Evolutionary conservation across 2,113 vertebrate genomes (phyloP).

Genomic region (Morone chrysops): DNA sequence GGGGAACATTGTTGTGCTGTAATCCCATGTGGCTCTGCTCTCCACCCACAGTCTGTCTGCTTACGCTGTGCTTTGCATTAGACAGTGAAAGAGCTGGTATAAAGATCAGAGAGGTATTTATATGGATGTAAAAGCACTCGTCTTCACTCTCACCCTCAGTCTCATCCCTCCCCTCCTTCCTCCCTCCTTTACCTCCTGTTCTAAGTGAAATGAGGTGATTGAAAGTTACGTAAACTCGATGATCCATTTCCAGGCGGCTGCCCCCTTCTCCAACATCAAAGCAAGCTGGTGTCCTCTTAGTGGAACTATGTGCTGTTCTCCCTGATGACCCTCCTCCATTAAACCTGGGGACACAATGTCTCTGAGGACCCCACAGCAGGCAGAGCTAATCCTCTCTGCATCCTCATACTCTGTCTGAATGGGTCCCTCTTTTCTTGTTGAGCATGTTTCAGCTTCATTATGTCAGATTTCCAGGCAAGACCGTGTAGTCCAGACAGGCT

Average conservation of each 20-base stretch:
- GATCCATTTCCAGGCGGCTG: conserved; percentile 30
- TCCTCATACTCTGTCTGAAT: conserved; percentile 1
- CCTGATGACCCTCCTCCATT: conserved; percentile 32
- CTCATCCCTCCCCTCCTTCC: not conserved
- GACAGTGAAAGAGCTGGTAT: not conserved
- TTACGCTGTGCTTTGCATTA: not conserved
- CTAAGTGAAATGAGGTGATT: conserved; percentile 38
- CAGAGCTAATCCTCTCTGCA: conserved; percentile 31
- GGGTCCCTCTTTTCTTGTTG: not conserved
- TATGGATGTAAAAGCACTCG: not conserved
- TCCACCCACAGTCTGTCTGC: conserved; percentile 44
- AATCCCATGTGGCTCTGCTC: conserved; percentile 14
- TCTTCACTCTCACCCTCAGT: not conserved
- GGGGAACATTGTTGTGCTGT: conserved; percentile 37
- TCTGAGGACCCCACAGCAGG: conserved; percentile 19
- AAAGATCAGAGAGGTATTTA: not conserved
- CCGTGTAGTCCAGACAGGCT: not conserved
- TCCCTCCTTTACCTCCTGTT: conserved; percentile 2
- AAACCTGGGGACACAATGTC: conserved; percentile 27
- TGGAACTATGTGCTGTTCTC: conserved; percentile 11
- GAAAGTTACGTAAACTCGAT: conserved; percentile 27
- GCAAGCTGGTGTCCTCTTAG: not conserved
- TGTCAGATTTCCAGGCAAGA: conserved; percentile 9
- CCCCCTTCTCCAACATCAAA: conserved; percentile 39
- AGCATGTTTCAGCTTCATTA: conserved; percentile 4